Evolutionary conservation across 2,113 vertebrate species (phyloP).

Genomic region (Coptodon rendalli): DNA sequence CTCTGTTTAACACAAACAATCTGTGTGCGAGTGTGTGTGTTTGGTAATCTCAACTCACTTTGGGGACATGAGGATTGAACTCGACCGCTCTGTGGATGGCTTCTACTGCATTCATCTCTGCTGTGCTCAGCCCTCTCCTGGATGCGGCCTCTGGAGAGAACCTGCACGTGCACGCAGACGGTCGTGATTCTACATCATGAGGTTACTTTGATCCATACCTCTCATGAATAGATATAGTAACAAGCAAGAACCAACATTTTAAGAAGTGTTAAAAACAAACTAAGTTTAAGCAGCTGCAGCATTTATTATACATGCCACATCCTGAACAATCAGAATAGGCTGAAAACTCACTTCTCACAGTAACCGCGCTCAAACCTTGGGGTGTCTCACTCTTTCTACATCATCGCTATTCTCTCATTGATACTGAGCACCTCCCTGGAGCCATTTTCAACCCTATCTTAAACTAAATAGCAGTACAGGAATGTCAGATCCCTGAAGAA

Average conservation of each 20-base stretch:
- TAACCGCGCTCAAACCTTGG: not conserved
- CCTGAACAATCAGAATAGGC: not conserved
- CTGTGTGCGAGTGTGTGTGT: not conserved
- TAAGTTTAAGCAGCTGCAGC: not conserved
- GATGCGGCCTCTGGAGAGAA: conserved; percentile 98
- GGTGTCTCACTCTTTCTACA: not conserved
- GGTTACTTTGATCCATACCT: not conserved
- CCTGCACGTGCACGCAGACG: conserved; percentile 55
- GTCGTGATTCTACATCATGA: not conserved
- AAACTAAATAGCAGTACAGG: not conserved
- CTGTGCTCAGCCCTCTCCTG: conserved; percentile 91
- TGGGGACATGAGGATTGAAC: conserved; percentile 98
- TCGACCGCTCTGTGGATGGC: conserved; percentile 99
- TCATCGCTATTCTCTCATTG: not conserved
- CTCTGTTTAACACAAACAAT: not conserved
- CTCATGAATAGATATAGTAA: not conserved
- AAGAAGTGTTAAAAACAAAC: not conserved
- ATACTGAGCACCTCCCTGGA: not conserved
- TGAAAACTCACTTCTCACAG: not conserved
- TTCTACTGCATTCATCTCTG: conserved; percentile 99
- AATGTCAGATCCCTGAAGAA: not conserved
- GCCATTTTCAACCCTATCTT: not conserved
- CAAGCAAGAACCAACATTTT: not conserved
- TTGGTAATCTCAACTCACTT: conserved; percentile 74
- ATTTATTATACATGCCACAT: not conserved